Base-by-base conservation (phyloP, 2,113 vertebrate genomes). In the Tupaia tana region DNA sequence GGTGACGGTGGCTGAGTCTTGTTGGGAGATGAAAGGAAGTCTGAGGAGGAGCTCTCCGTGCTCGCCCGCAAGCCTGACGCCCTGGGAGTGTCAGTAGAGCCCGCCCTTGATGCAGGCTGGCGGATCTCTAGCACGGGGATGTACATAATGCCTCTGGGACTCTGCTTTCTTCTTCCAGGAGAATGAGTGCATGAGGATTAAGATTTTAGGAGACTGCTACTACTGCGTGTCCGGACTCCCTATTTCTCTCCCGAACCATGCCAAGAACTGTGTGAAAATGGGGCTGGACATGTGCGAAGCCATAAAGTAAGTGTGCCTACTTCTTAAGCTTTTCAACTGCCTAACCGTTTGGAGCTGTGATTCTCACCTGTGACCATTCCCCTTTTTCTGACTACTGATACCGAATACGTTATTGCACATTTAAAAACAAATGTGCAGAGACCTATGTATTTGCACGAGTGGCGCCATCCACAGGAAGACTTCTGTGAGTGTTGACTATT, bases 131-230 rank as follows among this genome's bases (percentile, higher is more conserved):
- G 90, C 9, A 4, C 1, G 14, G 34, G 3, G 8, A 4, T 63
- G 61, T 64, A 22, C 8, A 86, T 93, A 58, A 29, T 61, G 7
- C 94, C 66, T 25, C 79, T 96, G 12, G 84, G 29, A 14, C 34
- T 34, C 81, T 90, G 61, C 54, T 66, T 97, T 78, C 86, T 94
- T 96, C 31, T 94, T 98, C 16, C 95, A 99, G 99, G 99, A 99
- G 98, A 99, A 99, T 96, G 99, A 99, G 98, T 99, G 99, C 97
- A 99, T 99, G 99, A 98, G 99, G 97, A 99, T 99, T 95, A 99
- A 99, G 98, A 99, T 99, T 97, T 98, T 99, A 58, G 99, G 99
- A 34, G 99, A 99, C 97, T 99, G 99, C 98, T 99, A 99, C 96
- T 99, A 99, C 98, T 99, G 99, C 97, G 99, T 99, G 83, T 99